These are phyloP conservation scores for Girardia tigrina DNA, from an alignment of 2,888 invertebrate genomes.

Conservation along the genomic window DNA sequence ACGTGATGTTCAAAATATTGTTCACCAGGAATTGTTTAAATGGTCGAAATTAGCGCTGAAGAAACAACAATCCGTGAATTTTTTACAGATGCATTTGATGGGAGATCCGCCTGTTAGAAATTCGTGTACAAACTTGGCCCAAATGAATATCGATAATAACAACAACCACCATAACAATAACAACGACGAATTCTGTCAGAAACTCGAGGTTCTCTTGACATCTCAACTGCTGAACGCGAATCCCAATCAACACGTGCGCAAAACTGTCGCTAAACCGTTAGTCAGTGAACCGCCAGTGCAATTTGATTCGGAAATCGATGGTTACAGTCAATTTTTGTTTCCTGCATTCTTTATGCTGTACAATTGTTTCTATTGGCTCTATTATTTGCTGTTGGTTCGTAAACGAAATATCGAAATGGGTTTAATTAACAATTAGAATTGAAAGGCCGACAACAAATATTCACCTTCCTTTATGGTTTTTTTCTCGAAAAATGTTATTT, in stretches of 20 bases:
- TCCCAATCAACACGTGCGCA: not conserved
- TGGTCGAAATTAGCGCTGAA: slow-evolving; percentile 9
- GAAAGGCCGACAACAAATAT: not conserved
- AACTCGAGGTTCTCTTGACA: not conserved
- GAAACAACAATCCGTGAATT: not conserved
- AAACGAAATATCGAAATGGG: slow-evolving; percentile 15
- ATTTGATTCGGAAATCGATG: slow-evolving; percentile 36
- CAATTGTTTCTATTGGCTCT: slow-evolving; percentile 37
- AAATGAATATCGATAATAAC: not conserved
- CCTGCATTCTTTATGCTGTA: slow-evolving; percentile 36
- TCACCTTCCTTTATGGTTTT: not conserved
- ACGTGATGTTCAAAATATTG: slow-evolving; percentile 29
- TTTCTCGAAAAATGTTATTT: too few relatives aligned
- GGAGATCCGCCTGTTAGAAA: not conserved
- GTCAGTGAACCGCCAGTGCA: slow-evolving; percentile 6
- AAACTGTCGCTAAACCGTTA: not conserved
- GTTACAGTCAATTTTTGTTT: slow-evolving; percentile 36
- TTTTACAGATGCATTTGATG: slow-evolving; percentile 8
- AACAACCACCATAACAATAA: not conserved
- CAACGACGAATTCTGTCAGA: not conserved
- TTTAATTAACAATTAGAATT: not conserved
- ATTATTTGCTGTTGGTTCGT: slow-evolving; percentile 33
- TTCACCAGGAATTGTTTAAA: slow-evolving; percentile 34
- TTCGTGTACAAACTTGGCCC: not conserved
- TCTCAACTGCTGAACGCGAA: not conserved